phyloP scores from a whole-genome alignment of 37 sponge, comb jelly and placozoan species.

The Hormiphora californensis region DNA sequence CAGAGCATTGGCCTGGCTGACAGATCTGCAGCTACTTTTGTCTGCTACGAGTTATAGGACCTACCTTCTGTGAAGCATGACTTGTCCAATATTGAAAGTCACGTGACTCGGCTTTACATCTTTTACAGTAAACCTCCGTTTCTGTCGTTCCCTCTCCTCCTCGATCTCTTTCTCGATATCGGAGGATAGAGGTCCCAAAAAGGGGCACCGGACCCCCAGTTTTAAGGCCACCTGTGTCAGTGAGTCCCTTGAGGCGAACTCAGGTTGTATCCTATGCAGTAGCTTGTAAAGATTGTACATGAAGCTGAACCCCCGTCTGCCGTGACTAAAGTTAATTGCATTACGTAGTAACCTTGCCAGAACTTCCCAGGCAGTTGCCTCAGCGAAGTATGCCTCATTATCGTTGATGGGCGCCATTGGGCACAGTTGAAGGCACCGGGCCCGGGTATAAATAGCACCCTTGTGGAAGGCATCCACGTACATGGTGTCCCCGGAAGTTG shows the following conservation, averaged over 20 bases:
- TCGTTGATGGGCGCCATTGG: conserved; percentile 10
- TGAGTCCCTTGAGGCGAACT: not conserved
- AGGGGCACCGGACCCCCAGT: conserved; percentile 20
- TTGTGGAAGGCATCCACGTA: conserved; percentile 51
- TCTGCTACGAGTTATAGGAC: no score
- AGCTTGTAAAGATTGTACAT: conserved; percentile 22
- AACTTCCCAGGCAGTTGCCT: not conserved
- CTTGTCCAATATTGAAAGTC: not conserved
- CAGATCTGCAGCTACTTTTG: no score
- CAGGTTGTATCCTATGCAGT: not conserved
- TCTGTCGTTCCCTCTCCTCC: not conserved
- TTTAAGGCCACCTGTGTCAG: not conserved
- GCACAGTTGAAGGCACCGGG: conserved; percentile 37
- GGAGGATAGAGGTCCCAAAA: not conserved
- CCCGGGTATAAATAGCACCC: conserved; percentile 14
- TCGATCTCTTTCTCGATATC: not conserved
- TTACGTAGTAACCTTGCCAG: not conserved
- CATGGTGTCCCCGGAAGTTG: not conserved
- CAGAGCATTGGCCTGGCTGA: no score
- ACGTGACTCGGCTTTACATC: not conserved
- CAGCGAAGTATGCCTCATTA: conserved; percentile 13
- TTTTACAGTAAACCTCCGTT: not conserved
- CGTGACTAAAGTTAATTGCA: not conserved
- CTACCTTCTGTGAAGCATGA: conserved; percentile 45
- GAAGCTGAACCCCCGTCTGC: not conserved